Evolutionary conservation across 1,140 invertebrate genomes (phyloP).

Genomic region (Cotesia typhae): DNA sequence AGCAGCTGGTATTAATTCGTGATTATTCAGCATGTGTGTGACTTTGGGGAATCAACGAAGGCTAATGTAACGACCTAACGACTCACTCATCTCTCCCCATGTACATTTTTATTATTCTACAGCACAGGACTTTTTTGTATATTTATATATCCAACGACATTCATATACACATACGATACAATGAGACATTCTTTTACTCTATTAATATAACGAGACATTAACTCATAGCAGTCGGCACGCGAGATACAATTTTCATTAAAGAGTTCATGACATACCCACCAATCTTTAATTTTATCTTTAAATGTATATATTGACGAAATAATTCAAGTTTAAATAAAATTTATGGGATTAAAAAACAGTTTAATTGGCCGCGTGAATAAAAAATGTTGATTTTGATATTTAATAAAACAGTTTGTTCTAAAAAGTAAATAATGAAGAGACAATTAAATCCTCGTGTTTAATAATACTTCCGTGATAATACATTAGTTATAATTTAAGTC

Average conservation of each 20-base stretch:
- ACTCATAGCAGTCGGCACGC: constrained; percentile 22
- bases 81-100: background rate
- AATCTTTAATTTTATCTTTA: constrained; percentile 11
- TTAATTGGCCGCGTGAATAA: too few species aligned
- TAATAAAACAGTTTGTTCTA: too few species aligned
- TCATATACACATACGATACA: background rate
- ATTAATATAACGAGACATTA: constrained; percentile 34
- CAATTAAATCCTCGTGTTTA: background rate
- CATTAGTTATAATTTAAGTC: background rate
- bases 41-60: too few species aligned
- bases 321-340: background rate
- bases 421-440: too few species aligned
- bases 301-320: background rate
- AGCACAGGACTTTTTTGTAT: too few species aligned
- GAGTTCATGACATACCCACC: constrained; percentile 9
- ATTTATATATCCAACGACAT: background rate
- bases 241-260: constrained; percentile 27
- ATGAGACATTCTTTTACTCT: constrained; percentile 21
- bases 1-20: too few species aligned
- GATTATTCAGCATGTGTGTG: too few species aligned
- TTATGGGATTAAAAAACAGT: too few species aligned
- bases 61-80: too few species aligned
- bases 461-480: background rate
- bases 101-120: too few species aligned
- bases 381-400: too few species aligned